phyloP scores from a whole-genome alignment of 2,797 vertebrate genomes.

The Monodelphis domestica region DNA sequence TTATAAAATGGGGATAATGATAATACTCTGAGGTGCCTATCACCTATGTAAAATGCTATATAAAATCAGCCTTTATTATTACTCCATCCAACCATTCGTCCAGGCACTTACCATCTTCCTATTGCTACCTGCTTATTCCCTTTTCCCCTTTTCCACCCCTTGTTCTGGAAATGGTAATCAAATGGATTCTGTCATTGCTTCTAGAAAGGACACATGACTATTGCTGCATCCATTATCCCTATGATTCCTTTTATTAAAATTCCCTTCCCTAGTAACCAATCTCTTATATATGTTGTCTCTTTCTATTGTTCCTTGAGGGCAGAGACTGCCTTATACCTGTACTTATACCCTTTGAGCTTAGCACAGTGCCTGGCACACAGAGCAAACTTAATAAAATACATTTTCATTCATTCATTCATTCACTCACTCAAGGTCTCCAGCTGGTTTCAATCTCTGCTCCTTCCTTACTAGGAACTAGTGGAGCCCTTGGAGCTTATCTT shows the following conservation, averaged over 20 bases:
- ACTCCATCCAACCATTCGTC: background rate
- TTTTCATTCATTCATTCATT: background rate
- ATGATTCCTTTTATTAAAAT: background rate
- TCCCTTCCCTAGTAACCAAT: background rate
- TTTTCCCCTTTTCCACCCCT: background rate
- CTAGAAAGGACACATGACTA: background rate
- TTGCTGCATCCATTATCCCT: background rate
- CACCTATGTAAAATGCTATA: background rate
- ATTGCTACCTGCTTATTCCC: background rate
- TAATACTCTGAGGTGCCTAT: background rate
- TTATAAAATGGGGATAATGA: background rate
- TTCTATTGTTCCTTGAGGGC: background rate
- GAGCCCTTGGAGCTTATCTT: background rate
- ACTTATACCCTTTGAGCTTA: background rate
- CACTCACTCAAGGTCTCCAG: background rate
- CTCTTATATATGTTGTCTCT: background rate
- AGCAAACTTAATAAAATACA: background rate
- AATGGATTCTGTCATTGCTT: background rate
- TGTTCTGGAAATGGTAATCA: background rate
- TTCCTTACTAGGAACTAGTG: background rate
- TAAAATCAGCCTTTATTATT: background rate
- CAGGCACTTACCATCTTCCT: background rate
- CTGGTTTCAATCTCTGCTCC: background rate
- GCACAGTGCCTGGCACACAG: background rate
- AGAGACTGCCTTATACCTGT: background rate